Conservation (phyloP, 2,797 vertebrate genomes). For the Borostomias antarcticus region DNA sequence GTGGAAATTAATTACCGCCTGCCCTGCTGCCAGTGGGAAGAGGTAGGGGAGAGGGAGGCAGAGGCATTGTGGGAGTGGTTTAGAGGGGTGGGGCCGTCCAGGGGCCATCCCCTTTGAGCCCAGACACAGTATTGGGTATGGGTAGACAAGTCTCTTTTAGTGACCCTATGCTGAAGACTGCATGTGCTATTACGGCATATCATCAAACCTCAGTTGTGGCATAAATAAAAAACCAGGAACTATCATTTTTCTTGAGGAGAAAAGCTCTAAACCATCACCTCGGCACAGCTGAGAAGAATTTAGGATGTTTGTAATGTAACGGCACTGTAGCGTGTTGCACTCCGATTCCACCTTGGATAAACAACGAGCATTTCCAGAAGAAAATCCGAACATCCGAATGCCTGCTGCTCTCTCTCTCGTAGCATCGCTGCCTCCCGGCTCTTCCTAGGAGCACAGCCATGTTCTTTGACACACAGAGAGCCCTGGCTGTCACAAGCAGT, state of each 20-base stretch:
- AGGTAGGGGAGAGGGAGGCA: constrained; percentile 60
- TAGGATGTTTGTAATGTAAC: too few relatives aligned
- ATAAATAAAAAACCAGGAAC: too few relatives aligned
- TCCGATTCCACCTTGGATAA: neutral
- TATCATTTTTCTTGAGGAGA: too few relatives aligned
- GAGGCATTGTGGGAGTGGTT: neutral
- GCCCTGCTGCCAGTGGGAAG: constrained; percentile 74
- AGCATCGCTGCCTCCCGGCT: too few relatives aligned
- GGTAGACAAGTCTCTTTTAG: constrained; percentile 17
- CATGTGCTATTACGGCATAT: too few relatives aligned
- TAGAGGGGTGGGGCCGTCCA: constrained; percentile 27
- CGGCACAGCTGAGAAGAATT: too few relatives aligned
- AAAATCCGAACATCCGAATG: too few relatives aligned
- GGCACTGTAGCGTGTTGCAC: neutral
- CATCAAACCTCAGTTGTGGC: too few relatives aligned
- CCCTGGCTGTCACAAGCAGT: constrained; percentile 44
- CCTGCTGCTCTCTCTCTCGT: too few relatives aligned
- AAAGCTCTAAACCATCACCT: too few relatives aligned
- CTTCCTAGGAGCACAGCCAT: neutral
- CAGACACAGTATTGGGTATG: constrained; percentile 33
- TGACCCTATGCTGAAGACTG: constrained; percentile 13
- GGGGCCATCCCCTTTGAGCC: constrained; percentile 42
- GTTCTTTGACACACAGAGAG: constrained; percentile 14
- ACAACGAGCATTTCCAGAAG: neutral
- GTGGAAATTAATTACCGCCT: constrained; percentile 84